Percentiles rank a stretch among this genome's conserved stretches.
phyloP scores from a whole-genome alignment of 2,113 vertebrate genomes.

The Saccopteryx bilineata region DNA sequence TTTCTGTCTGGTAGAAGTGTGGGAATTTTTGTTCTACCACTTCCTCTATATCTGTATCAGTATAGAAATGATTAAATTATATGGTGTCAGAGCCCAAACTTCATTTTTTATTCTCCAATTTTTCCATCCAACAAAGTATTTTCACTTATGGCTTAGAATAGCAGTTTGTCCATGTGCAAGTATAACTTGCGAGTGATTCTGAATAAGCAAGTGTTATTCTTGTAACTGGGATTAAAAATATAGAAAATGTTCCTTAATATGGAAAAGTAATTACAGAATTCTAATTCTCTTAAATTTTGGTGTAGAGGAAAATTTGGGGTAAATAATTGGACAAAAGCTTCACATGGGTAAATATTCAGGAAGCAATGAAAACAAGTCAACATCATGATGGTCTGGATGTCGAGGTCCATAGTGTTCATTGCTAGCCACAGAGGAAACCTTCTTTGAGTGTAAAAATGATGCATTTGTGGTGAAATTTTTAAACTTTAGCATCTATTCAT shows the following conservation, averaged over 20 bases:
- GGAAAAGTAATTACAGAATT: constrained; percentile 78
- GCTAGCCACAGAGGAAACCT: background rate
- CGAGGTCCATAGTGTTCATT: background rate
- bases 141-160: constrained; percentile 73
- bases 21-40: constrained; percentile 52
- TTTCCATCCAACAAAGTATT: constrained; percentile 61
- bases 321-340: constrained; percentile 54
- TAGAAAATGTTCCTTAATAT: constrained; percentile 73
- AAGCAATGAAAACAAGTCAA: constrained; percentile 53
- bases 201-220: constrained; percentile 79
- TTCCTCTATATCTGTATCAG: constrained; percentile 68
- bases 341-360: constrained; percentile 42
- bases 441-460: background rate
- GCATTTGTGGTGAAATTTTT: background rate
- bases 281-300: constrained; percentile 59
- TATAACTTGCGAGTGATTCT: constrained; percentile 76
- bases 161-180: constrained; percentile 52
- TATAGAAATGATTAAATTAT: constrained; percentile 62
- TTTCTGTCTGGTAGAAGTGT: constrained; percentile 60
- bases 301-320: constrained; percentile 68
- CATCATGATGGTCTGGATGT: background rate
- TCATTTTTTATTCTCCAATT: constrained; percentile 30
- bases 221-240: constrained; percentile 79
- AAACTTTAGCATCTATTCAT: background rate
- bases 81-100: constrained; percentile 27